Base-by-base conservation (phyloP, 2,797 vertebrate genomes). In the Syndactyla subalaris region DNA sequence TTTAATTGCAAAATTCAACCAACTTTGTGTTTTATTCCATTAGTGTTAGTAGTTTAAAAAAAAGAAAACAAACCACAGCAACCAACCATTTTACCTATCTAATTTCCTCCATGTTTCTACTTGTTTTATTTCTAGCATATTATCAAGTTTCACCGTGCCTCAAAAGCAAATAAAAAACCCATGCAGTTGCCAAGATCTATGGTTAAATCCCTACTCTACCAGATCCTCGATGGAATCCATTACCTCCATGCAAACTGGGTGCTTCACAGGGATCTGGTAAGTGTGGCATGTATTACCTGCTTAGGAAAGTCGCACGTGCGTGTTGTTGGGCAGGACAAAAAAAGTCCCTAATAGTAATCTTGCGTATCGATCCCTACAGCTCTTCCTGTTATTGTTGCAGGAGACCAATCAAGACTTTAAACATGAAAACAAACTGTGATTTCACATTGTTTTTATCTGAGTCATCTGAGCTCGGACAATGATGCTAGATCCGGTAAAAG, bases 91-190 rank as follows among this genome's bases (percentile, higher is more conserved):
- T 38, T n/a, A 36, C 51, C 86, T 90, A 19, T 43, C 46, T 93
- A 89, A 96, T 57, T 84, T 38, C 19, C 48, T 91, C 89, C 71
- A n/a, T 94, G 17, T 97, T 96, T 97, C 78, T 98, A 29, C 89
- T 89, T 97, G 87, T 97, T 96, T 94, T 82, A 91, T 96, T 98
- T 97, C 92, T 97, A 98, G 98, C 98, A 98, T 97, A 98, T 98
- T 96, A 98, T 98, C 97, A 98, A 98, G 96, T 98, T 98, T 97
- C 98, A 98, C 88, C 98, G 98, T 97, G 98, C 98, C 96, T 98
- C 98, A 95, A 98, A 98, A 98, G 98, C 98, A 97, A 98, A 98
- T 96, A 98, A 98, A 97, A 98, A 98, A 92, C 98, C 98, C 94
- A 98, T 98, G 98, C 98, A 98, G 97, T 96, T 98, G 96, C 98